Conservation (phyloP, 2,888 invertebrate species). For the Rhingia campestris region DNA sequence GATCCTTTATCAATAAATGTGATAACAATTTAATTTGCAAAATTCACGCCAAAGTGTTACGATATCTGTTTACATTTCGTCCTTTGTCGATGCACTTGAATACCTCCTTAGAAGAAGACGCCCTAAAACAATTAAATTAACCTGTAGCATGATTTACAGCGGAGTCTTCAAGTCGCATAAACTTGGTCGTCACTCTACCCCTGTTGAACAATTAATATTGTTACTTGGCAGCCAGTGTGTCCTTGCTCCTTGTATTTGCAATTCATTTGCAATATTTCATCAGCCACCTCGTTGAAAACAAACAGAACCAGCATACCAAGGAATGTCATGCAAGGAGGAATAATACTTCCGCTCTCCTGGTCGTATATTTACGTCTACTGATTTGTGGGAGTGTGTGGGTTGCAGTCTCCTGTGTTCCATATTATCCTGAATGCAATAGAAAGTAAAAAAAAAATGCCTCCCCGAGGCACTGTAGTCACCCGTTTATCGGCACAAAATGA, state of each 20-base stretch:
- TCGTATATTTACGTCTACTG: no score
- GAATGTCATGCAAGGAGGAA: background rate
- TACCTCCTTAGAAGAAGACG: background rate
- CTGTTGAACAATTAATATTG: slow-evolving; percentile 12
- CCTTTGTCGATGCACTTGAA: no score
- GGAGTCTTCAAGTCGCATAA: slow-evolving; percentile 5
- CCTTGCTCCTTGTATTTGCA: slow-evolving; percentile 26
- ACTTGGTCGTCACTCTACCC: slow-evolving; percentile 2
- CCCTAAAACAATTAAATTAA: slow-evolving; percentile 15
- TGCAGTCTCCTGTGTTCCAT: background rate
- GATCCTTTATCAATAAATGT: no score
- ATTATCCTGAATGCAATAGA: background rate
- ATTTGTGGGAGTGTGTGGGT: background rate
- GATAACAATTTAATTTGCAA: no score
- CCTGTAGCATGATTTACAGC: slow-evolving; percentile 10
- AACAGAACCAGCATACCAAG: background rate
- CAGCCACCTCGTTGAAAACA: background rate
- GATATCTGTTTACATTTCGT: no score
- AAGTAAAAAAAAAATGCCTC: background rate
- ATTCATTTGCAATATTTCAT: slow-evolving; percentile 12
- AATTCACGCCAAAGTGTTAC: no score
- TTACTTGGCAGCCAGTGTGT: background rate
- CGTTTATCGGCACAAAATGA: background rate
- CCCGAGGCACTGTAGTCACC: background rate
- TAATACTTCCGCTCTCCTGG: no score